phyloP scores from a whole-genome alignment of 2,888 invertebrate genomes.

The Tenthredo amoena region DNA sequence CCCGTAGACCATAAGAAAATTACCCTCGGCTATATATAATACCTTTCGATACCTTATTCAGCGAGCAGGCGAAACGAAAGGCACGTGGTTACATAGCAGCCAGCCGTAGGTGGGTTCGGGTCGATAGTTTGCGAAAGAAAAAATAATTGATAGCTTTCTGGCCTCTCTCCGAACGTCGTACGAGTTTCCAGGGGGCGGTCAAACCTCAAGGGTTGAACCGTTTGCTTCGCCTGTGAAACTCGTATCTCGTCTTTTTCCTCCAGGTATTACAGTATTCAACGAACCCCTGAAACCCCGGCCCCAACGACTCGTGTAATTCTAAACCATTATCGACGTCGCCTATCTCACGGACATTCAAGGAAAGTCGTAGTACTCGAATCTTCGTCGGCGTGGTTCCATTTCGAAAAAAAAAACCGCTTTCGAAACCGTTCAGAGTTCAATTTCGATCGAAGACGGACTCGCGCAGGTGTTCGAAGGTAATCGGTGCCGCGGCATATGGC shows the following conservation, averaged over 20 bases:
- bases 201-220: conserved; percentile 15
- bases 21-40: conserved; percentile 56
- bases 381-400: neutral
- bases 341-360: neutral
- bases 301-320: neutral
- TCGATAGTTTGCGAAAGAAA: conserved; percentile 59
- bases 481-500: conserved; percentile 21
- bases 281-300: neutral
- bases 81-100: neutral
- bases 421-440: neutral
- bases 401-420: neutral
- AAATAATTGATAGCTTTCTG: conserved; percentile 56
- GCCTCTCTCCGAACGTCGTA: neutral
- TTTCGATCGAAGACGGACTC: conserved; percentile 3
- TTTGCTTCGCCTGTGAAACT: neutral
- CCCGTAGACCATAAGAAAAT: conserved; percentile 71
- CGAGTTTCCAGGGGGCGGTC: conserved; percentile 10
- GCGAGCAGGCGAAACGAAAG: conserved; percentile 56
- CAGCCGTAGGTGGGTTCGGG: neutral
- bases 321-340: neutral
- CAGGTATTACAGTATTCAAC: neutral
- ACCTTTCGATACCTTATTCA: conserved; percentile 69
- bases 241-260: neutral
- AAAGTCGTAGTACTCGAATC: neutral
- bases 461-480: conserved; percentile 6